These are phyloP conservation scores for Ophion slaviceki DNA, from an alignment of 2,888 invertebrate genomes.

Conservation along the genomic window DNA sequence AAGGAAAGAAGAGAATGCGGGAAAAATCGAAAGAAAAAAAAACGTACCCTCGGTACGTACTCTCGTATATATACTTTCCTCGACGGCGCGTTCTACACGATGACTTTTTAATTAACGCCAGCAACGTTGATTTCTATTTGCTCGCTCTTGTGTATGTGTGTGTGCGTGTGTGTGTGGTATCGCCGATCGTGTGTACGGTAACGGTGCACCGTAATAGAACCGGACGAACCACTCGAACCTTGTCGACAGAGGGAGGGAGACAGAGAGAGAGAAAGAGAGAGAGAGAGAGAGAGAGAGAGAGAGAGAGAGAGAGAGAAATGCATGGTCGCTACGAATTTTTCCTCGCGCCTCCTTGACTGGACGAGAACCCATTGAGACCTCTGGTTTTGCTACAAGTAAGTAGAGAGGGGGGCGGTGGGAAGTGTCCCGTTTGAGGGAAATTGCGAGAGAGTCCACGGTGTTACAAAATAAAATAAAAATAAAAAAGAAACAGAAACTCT, in stretches of 20 bases:
- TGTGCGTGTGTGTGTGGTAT: conserved; percentile 4
- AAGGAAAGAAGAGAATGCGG: neutral
- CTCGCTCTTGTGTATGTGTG: conserved; percentile 14
- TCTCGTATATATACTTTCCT: conserved; percentile 25
- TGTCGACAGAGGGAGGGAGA: conserved; percentile 18
- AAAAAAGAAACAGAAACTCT: neutral
- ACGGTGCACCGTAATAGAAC: conserved; percentile 36
- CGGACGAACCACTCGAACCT: conserved; percentile 45
- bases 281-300: conserved; percentile 21
- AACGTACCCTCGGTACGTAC: neutral
- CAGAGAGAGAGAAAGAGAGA: conserved; percentile 5
- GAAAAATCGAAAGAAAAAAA: neutral
- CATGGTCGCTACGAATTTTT: conserved; percentile 45
- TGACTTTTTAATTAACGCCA: conserved; percentile 64
- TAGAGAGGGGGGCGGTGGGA: neutral
- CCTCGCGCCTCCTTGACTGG: conserved; percentile 20
- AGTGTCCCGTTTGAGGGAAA: neutral
- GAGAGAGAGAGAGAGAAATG: conserved; percentile 7
- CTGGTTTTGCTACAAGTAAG: neutral
- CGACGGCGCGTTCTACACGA: conserved; percentile 36
- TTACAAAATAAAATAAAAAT: neutral
- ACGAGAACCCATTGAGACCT: conserved; percentile 41
- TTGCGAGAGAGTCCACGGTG: neutral
- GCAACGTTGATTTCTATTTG: conserved; percentile 62
- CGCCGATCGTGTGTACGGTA: conserved; percentile 34